Evolutionary conservation across 2,888 invertebrate genomes (phyloP).

Genomic region (Zootermopsis nevadensis): DNA sequence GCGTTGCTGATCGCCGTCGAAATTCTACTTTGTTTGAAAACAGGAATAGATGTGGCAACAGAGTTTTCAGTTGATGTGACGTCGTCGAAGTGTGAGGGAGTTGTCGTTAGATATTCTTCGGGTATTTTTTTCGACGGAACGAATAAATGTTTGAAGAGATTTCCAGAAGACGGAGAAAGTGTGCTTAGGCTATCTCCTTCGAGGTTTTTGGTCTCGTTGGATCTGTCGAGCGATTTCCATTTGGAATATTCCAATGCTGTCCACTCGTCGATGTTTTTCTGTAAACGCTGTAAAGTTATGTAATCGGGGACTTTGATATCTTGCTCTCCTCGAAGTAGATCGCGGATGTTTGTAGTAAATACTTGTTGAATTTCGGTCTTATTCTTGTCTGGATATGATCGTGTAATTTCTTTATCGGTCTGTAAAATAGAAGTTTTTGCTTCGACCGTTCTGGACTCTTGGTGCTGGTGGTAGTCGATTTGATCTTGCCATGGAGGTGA

Average conservation of each 20-base stretch:
- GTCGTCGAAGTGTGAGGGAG: slow-evolving; percentile 58
- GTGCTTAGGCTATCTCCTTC: slow-evolving; percentile 31
- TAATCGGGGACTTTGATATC: slow-evolving; percentile 61
- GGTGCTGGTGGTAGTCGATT: slow-evolving; percentile 56
- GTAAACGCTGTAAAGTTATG: slow-evolving; percentile 79
- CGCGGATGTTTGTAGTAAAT: slow-evolving; percentile 66
- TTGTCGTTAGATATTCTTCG: slow-evolving; percentile 78
- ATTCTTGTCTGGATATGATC: slow-evolving; percentile 9
- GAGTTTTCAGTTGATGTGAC: slow-evolving; percentile 20
- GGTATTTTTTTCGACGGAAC: slow-evolving; percentile 81
- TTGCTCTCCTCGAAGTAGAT: slow-evolving; percentile 65
- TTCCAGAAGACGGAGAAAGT: slow-evolving; percentile 2
- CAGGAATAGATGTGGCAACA: slow-evolving; percentile 40
- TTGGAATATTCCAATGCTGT: slow-evolving; percentile 80
- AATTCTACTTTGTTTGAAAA: not conserved
- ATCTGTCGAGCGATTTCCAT: slow-evolving; percentile 62
- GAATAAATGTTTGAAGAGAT: slow-evolving; percentile 58
- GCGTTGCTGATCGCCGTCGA: not conserved
- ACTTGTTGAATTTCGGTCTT: slow-evolving; percentile 55
- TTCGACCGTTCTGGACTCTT: slow-evolving; percentile 58
- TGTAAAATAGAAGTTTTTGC: slow-evolving; percentile 63
- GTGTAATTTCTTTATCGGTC: not conserved
- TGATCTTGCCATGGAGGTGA: slow-evolving; percentile 32
- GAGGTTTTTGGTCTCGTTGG: slow-evolving; percentile 30
- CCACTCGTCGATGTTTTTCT: slow-evolving; percentile 88